phyloP scores from a whole-genome alignment of 2,888 invertebrate species.

The Escarpia spicata region DNA sequence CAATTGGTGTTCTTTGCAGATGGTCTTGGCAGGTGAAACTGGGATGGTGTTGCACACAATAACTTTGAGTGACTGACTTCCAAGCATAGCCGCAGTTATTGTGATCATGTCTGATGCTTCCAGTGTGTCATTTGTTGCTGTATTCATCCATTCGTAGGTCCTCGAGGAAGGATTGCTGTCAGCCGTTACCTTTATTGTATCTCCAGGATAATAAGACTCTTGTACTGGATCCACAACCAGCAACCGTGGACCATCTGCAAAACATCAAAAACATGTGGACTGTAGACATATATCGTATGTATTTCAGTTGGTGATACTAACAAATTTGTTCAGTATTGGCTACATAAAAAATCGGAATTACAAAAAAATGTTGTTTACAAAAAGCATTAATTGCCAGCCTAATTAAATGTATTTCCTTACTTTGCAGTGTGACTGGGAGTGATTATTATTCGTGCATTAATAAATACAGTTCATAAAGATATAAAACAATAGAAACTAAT shows the following conservation, averaged over 20 bases:
- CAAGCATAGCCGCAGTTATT: conserved; percentile 13
- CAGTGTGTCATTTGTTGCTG: background rate
- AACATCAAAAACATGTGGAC: background rate
- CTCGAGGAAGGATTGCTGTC: background rate
- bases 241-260: background rate
- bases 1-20: background rate
- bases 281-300: no score
- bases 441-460: no score
- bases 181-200: background rate
- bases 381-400: no score
- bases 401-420: no score
- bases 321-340: no score
- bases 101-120: background rate
- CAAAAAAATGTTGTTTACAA: no score
- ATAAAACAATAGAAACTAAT: no score
- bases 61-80: background rate
- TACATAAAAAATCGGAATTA: no score
- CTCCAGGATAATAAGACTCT: background rate
- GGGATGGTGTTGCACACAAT: conserved; percentile 9
- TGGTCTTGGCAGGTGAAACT: background rate
- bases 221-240: background rate
- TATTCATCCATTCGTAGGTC: background rate
- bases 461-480: no score
- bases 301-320: background rate
- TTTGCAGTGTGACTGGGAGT: no score